phyloP scores from a whole-genome alignment of 1,140 invertebrate genomes.

The Lasaia peninsularis region DNA sequence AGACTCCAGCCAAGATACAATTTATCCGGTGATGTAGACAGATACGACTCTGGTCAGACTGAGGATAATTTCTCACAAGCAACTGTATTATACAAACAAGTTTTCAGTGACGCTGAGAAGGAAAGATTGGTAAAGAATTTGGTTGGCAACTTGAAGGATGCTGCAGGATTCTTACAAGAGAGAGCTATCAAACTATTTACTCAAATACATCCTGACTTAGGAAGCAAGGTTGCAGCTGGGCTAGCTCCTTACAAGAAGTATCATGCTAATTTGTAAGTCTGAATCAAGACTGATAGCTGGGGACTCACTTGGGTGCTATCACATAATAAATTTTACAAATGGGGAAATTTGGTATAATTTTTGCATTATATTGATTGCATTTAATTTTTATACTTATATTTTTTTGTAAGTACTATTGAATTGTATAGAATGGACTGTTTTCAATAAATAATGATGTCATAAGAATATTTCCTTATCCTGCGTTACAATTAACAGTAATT shows the following conservation, averaged over 20 bases:
- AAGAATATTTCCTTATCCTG: too few relatives aligned
- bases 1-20: constrained; percentile 76
- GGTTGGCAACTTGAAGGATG: constrained; percentile 85
- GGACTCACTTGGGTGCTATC: constrained; percentile 34
- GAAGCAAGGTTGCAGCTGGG: constrained; percentile 80
- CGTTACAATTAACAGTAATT: too few relatives aligned
- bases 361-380: constrained; percentile 2
- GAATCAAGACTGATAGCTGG: neutral
- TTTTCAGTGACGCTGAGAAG: constrained; percentile 85
- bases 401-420: neutral
- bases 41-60: constrained; percentile 87
- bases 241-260: constrained; percentile 78
- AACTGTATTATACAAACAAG: constrained; percentile 88
- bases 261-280: constrained; percentile 77
- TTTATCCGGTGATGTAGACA: constrained; percentile 80
- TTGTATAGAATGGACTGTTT: neutral
- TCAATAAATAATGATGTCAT: too few relatives aligned
- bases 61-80: constrained; percentile 96
- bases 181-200: constrained; percentile 88
- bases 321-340: neutral
- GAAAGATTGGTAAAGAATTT: constrained; percentile 89
- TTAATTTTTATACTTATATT: neutral
- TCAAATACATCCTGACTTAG: constrained; percentile 83
- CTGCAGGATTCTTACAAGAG: constrained; percentile 91
- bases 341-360: constrained; percentile 2